Percentiles rank a stretch among this genome's conserved stretches.
These are phyloP conservation scores for Pimpla rufipes DNA, from an alignment of 2,888 invertebrate genomes.

Conservation along the genomic window DNA sequence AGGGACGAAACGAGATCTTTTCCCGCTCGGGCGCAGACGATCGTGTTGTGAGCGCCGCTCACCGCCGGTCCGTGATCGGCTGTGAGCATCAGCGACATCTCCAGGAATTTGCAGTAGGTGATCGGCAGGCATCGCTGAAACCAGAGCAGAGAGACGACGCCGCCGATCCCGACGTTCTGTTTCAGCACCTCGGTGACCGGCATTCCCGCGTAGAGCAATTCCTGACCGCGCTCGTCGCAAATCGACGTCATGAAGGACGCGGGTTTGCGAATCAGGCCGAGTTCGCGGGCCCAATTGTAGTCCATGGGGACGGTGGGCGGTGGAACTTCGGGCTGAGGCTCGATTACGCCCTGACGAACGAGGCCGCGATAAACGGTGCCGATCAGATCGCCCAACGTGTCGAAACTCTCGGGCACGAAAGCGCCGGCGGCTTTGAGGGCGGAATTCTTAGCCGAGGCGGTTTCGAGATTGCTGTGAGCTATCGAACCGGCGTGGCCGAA, in stretches of 20 bases:
- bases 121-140: constrained; percentile 98
- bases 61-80: constrained; percentile 99
- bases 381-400: constrained; percentile 94
- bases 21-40: constrained; percentile 98
- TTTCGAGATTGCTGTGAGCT: constrained; percentile 97
- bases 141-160: constrained; percentile 98
- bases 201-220: constrained; percentile 98
- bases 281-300: constrained; percentile 98
- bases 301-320: constrained; percentile 99
- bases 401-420: constrained; percentile 96
- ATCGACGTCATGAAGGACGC: constrained; percentile 99
- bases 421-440: constrained; percentile 94
- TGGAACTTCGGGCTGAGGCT: constrained; percentile 95
- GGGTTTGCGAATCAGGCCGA: constrained; percentile 99
- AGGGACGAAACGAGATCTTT: constrained; percentile 98
- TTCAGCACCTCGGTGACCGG: constrained; percentile 95
- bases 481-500: constrained; percentile 99
- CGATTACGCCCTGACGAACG: constrained; percentile 93
- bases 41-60: constrained; percentile 99
- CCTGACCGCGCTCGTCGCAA: constrained; percentile 99
- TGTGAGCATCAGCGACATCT: constrained; percentile 99
- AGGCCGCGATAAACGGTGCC: constrained; percentile 91
- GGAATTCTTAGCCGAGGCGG: constrained; percentile 96
- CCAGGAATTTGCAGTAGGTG: constrained; percentile 98
- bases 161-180: constrained; percentile 98